A percentile compares a stretch with the other conserved stretches of the same genome.
These are phyloP conservation scores for Ophiothrix spiculata DNA, from an alignment of 35 echinoderm and acorn worm genomes.

Conservation along the genomic window DNA sequence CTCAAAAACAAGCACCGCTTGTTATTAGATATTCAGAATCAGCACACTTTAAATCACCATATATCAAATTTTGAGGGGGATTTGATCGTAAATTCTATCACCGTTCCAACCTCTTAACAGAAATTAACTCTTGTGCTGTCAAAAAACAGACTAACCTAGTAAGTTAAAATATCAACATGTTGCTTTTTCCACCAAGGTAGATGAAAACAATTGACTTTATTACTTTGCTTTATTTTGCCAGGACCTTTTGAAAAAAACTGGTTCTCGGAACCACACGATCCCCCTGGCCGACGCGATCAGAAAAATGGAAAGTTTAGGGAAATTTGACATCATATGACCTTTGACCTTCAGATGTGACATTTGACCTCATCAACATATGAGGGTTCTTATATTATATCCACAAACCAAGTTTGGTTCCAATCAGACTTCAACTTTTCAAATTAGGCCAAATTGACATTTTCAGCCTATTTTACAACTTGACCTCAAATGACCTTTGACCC, in stretches of 20 bases:
- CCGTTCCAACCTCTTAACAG: neutral
- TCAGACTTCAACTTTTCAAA: too few relatives aligned
- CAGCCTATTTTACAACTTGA: too few relatives aligned
- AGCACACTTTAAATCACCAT: neutral
- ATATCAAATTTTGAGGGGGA: neutral
- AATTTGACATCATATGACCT: too few relatives aligned
- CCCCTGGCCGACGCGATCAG: too few relatives aligned
- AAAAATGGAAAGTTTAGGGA: too few relatives aligned
- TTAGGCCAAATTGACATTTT: too few relatives aligned
- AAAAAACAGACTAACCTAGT: neutral
- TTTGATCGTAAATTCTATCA: neutral
- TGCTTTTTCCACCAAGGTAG: neutral
- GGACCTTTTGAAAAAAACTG: neutral
- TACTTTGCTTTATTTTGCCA: neutral
- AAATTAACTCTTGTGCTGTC: neutral
- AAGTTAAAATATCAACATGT: neutral
- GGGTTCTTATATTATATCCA: too few relatives aligned
- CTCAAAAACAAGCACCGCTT: neutral
- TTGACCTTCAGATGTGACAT: too few relatives aligned
- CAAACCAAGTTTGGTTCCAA: too few relatives aligned
- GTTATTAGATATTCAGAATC: neutral
- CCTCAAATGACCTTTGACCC: too few relatives aligned
- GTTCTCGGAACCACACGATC: too few relatives aligned
- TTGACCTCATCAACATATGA: too few relatives aligned
- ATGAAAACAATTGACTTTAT: neutral